A percentile compares a stretch with the other conserved stretches of the same genome.
These are phyloP conservation scores for Latheticus oryzae DNA, from an alignment of 2,888 invertebrate genomes.

Conservation along the genomic window DNA sequence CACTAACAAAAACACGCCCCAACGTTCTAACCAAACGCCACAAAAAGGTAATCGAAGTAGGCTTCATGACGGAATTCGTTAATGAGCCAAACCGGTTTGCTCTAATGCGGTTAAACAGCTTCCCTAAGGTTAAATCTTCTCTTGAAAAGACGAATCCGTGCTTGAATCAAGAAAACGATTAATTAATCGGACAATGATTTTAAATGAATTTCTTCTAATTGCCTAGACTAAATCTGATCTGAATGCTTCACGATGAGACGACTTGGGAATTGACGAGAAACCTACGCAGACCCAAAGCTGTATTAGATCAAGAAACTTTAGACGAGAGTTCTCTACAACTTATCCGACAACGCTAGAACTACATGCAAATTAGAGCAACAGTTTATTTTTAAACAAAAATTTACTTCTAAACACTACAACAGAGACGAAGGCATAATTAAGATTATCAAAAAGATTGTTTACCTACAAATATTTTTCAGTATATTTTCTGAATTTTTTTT, in stretches of 20 bases:
- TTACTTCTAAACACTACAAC: constrained; percentile 10
- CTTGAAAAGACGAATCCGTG: constrained; percentile 5
- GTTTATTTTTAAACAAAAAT: constrained; percentile 3
- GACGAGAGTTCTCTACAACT: constrained; percentile 1
- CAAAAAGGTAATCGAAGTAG: constrained; percentile 52
- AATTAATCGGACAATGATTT: constrained; percentile 26
- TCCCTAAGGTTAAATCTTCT: constrained; percentile 41
- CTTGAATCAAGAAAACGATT: constrained; percentile 5
- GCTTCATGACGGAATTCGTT: constrained; percentile 55
- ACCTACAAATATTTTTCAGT: too few species aligned
- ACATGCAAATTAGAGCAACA: constrained; percentile 20
- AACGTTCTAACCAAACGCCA: constrained; percentile 45
- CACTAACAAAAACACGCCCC: constrained; percentile 47
- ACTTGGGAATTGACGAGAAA: background rate
- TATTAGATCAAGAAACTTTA: constrained; percentile 1
- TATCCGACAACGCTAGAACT: constrained; percentile 4
- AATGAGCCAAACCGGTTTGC: constrained; percentile 53
- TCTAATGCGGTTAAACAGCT: constrained; percentile 46
- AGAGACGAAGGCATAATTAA: constrained; percentile 5
- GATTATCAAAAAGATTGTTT: too few species aligned
- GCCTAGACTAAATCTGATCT: constrained; percentile 9
- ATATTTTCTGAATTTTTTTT: too few species aligned
- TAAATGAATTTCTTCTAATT: constrained; percentile 25
- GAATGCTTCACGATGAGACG: background rate
- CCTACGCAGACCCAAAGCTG: background rate